These are phyloP conservation scores for Muscina levida DNA, from an alignment of 2,888 invertebrate species.

Conservation along the genomic window DNA sequence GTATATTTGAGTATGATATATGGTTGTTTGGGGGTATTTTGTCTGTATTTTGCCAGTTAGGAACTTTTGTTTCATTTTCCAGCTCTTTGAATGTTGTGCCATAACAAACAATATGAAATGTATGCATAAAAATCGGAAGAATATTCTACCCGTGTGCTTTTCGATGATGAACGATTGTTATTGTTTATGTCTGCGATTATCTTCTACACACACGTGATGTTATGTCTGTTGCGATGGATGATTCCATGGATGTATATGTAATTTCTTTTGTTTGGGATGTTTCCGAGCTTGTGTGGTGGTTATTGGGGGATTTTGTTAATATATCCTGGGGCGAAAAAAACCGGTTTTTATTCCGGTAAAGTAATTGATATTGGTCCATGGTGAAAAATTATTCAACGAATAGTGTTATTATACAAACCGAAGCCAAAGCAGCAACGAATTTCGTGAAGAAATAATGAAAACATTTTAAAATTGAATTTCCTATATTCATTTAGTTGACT, in stretches of 20 bases:
- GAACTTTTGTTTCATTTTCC: conserved; percentile 42
- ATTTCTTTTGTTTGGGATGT: background rate
- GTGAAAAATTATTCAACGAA: too few relatives aligned
- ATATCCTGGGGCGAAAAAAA: background rate
- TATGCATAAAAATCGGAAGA: background rate
- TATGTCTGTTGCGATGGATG: background rate
- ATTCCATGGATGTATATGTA: background rate
- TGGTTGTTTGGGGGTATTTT: conserved; percentile 29
- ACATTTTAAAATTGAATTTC: too few relatives aligned
- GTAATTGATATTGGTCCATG: background rate
- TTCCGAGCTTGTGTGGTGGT: background rate
- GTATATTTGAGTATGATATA: conserved; percentile 23
- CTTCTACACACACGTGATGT: conserved; percentile 15
- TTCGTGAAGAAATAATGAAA: too few relatives aligned
- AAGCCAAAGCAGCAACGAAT: too few relatives aligned
- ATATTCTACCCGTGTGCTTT: conserved; percentile 13
- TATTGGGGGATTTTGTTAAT: too few relatives aligned
- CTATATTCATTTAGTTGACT: too few relatives aligned
- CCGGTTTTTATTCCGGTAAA: background rate
- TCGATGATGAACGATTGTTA: conserved; percentile 51
- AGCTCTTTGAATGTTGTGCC: background rate
- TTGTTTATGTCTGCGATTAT: conserved; percentile 56
- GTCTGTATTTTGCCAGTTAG: conserved; percentile 35
- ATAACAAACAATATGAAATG: background rate
- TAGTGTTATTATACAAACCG: too few relatives aligned